Evolutionary conservation across 2,888 invertebrate genomes (phyloP), one percentile per base, ranked within the genome.

Genomic region (Carpatolechia fugitivella): DNA sequence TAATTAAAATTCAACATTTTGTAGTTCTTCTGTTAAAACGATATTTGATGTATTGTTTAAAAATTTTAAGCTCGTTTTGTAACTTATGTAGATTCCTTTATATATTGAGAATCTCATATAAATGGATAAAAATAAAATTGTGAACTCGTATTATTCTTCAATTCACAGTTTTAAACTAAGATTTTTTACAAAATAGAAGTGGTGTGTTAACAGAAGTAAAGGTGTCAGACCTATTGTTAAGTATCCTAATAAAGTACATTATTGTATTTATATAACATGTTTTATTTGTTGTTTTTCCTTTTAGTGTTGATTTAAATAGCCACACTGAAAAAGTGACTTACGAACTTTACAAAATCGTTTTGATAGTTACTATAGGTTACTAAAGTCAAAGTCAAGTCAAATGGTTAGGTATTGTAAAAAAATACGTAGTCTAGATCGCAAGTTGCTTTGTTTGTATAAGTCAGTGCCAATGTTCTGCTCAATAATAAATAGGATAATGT

Each of bases 221-320:
- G 78, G 78, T 82, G 78, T 77, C 78, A 82, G 78, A 80, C 78
- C 77, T 84, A 83, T 73, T 79, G 76, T 76, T 88, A 87, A 86
- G 84, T 79, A 80, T 85, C 78, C 74, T 86, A 87, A 88, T 87
- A 87, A 88, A 88, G 82, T 87, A 86, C 86, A 87, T 79, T 78
- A 85, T 74, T 80, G 80, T 82, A 85, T 83, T 78, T 74, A 66
- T 1, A n/a, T 29, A 24, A 20, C 11, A 24, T n/a, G n/a, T 44
- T 24, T 44, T 44, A 44, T 44, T 33, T 10, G n/a, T 2, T 11
- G 10, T 33, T 11, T n/a, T n/a, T n/a, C n/a, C n/a, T n/a, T n/a
- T n/a, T n/a, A n/a, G n/a, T n/a, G n/a, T n/a, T n/a, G n/a, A n/a
- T n/a, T n/a, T n/a, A n/a, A n/a, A n/a, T n/a, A n/a, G n/a, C n/a